Percentiles rank a stretch among this genome's conserved stretches.
Conservation (phyloP, 2,113 vertebrate species). For the Epinephelus moara region DNA sequence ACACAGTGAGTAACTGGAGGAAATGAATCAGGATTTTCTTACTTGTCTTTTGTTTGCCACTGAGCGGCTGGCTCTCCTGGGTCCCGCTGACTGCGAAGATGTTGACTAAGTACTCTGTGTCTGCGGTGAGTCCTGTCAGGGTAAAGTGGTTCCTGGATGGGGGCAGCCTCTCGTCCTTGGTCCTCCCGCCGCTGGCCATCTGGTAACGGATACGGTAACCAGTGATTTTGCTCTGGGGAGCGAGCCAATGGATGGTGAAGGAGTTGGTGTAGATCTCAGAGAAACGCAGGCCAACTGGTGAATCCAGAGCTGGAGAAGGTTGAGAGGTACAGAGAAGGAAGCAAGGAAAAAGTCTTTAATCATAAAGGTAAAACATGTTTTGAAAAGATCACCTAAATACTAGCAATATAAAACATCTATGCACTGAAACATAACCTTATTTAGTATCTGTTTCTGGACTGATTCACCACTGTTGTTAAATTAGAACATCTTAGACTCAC, state of each 20-base stretch:
- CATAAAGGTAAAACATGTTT: neutral
- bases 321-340: neutral
- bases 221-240: conserved; percentile 88
- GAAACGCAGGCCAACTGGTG: conserved; percentile 91
- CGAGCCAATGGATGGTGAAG: conserved; percentile 94
- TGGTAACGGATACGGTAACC: conserved; percentile 92
- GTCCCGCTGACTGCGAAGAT: conserved; percentile 85
- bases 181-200: conserved; percentile 82
- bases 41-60: conserved; percentile 93
- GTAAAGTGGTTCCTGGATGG: conserved; percentile 93
- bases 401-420: neutral
- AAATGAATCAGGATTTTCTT: conserved; percentile 41
- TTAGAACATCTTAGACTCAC: conserved; percentile 72
- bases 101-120: conserved; percentile 92
- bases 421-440: neutral
- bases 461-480: neutral
- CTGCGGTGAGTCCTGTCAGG: conserved; percentile 90
- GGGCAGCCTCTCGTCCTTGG: conserved; percentile 93
- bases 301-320: conserved; percentile 88
- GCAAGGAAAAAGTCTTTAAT: neutral
- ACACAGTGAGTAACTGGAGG: neutral
- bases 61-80: conserved; percentile 89
- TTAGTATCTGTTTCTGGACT: neutral
- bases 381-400: neutral
- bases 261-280: conserved; percentile 93